phyloP scores from a whole-genome alignment of 2,797 vertebrate genomes.

The Argentina silus region DNA sequence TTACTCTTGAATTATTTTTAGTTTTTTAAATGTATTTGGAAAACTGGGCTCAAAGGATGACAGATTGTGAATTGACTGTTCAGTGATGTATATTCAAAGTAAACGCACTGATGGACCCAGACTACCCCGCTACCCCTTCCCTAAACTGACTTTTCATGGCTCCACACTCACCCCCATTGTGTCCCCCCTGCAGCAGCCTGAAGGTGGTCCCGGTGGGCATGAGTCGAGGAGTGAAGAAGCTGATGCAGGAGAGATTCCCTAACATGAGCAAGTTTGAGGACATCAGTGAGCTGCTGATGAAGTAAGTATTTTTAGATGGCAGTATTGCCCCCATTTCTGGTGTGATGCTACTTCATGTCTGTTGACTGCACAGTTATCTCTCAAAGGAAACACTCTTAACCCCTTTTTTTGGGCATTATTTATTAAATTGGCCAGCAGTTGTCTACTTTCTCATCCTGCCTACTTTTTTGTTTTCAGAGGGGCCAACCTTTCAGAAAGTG shows the following conservation, averaged over 20 bases:
- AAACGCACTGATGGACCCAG: slow-evolving; percentile 81
- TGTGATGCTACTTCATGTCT: background rate
- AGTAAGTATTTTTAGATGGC: slow-evolving; percentile 68
- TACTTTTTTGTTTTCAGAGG: slow-evolving; percentile 72
- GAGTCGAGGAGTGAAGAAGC: slow-evolving; percentile 91
- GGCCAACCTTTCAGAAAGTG: slow-evolving; percentile 89
- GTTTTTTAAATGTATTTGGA: background rate
- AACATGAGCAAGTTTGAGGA: slow-evolving; percentile 92
- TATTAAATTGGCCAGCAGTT: background rate
- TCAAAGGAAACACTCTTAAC: background rate
- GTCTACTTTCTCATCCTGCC: background rate
- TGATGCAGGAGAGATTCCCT: slow-evolving; percentile 92
- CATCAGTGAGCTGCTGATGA: slow-evolving; percentile 92
- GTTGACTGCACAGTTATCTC: background rate
- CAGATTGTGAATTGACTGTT: slow-evolving; percentile 67
- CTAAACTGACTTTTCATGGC: background rate
- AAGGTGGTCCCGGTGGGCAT: slow-evolving; percentile 93
- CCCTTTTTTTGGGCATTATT: background rate
- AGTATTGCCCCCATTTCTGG: background rate
- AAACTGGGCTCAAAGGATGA: slow-evolving; percentile 73
- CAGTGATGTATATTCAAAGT: slow-evolving; percentile 83
- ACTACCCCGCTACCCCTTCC: accelerated
- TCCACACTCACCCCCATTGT: no score
- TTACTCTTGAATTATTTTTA: background rate
- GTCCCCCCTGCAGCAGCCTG: slow-evolving; percentile 80